phyloP scores from a whole-genome alignment of 1,140 invertebrate species.

The Pseudomyrmex dendroicus region DNA sequence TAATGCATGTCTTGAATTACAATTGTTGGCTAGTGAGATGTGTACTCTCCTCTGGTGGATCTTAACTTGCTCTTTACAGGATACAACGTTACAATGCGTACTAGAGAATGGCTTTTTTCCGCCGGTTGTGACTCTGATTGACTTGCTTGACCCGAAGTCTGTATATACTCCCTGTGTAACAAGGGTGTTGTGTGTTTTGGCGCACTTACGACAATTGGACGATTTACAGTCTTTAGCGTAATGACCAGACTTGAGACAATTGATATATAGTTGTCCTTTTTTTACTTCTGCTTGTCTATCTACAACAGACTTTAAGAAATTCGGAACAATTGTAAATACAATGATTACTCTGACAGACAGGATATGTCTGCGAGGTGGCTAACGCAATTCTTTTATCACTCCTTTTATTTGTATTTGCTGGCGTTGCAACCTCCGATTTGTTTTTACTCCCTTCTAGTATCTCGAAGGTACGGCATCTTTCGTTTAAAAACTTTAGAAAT shows the following conservation, averaged over 20 bases:
- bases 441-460: background rate
- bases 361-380: background rate
- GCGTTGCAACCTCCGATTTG: background rate
- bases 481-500: background rate
- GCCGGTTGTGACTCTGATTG: too few species aligned
- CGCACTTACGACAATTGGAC: background rate
- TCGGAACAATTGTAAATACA: background rate
- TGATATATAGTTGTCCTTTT: background rate
- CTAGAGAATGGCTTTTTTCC: too few species aligned
- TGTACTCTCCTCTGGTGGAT: too few species aligned
- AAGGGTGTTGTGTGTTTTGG: background rate
- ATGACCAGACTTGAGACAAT: background rate
- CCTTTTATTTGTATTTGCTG: background rate
- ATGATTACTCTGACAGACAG: background rate
- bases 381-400: background rate
- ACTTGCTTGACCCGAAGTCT: too few species aligned
- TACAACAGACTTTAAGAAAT: background rate
- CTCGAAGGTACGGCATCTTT: background rate
- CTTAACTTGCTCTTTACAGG: too few species aligned
- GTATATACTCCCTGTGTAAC: background rate
- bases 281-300: background rate
- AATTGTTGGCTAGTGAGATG: too few species aligned
- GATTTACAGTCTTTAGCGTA: background rate
- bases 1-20: too few species aligned
- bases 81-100: too few species aligned